Conservation (phyloP, 92 coral and sea anemone species). For the Plumapathes pennacea region DNA sequence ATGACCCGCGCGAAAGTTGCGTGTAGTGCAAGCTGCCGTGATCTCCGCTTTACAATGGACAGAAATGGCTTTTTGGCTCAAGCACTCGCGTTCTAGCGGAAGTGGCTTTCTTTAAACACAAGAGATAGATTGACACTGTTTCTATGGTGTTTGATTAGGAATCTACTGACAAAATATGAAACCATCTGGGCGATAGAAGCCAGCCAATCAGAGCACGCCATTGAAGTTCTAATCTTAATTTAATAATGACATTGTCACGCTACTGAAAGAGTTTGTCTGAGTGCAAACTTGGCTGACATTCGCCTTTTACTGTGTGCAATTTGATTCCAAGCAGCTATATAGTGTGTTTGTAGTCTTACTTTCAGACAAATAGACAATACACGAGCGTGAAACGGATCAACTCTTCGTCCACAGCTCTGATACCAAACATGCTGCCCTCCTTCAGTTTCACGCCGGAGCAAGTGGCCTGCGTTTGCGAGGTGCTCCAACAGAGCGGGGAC, state of each 20-base stretch:
- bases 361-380: constrained; percentile 98
- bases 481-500: constrained; percentile 98
- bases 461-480: constrained; percentile 99
- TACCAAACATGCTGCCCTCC: constrained; percentile 87
- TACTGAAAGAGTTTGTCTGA: constrained; percentile 88
- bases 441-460: constrained; percentile 99
- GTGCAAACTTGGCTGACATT: constrained; percentile 84
- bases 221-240: constrained; percentile 93
- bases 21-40: constrained; percentile 50
- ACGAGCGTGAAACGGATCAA: constrained; percentile 88
- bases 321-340: constrained; percentile 96
- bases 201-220: constrained; percentile 73
- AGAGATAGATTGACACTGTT: constrained; percentile 91
- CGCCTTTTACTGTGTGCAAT: constrained; percentile 94
- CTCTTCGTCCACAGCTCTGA: constrained; percentile 43
- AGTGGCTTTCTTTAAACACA: constrained; percentile 70
- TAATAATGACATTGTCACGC: constrained; percentile 99
- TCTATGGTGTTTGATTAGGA: constrained; percentile 87
- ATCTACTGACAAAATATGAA: constrained; percentile 91
- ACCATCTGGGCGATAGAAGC: constrained; percentile 82
- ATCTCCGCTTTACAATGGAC: constrained; percentile 53
- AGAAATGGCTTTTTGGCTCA: constrained; percentile 50
- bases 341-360: constrained; percentile 96
- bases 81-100: constrained; percentile 81
- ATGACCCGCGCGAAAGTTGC: constrained; percentile 47